A percentile compares a stretch with the other conserved stretches of the same genome.
Conservation (phyloP, 2,888 invertebrate species). For the Dorcus hopei region DNA sequence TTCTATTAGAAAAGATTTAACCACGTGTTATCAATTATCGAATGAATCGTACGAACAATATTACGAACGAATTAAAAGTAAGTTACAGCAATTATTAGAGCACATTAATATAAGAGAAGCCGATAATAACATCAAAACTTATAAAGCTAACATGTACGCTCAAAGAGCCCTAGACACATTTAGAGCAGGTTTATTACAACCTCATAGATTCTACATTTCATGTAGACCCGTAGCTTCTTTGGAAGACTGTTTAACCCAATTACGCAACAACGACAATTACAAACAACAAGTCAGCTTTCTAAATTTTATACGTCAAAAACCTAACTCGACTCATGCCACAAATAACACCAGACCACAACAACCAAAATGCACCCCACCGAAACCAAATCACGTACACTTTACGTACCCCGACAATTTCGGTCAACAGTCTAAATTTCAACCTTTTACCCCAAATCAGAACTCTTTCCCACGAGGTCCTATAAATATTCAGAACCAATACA, state of each 20-base stretch:
- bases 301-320: neutral
- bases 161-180: conserved; percentile 11
- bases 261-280: conserved; percentile 13
- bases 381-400: too few relatives aligned
- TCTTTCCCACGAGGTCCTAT: too few relatives aligned
- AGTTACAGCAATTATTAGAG: conserved; percentile 24
- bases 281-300: conserved; percentile 8
- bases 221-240: neutral
- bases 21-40: conserved; percentile 16
- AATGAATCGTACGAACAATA: conserved; percentile 22
- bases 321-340: neutral
- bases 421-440: too few relatives aligned
- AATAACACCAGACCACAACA: too few relatives aligned
- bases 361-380: too few relatives aligned
- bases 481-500: too few relatives aligned
- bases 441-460: too few relatives aligned
- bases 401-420: too few relatives aligned
- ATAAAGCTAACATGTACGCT: conserved; percentile 11
- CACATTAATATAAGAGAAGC: conserved; percentile 13
- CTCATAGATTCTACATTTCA: conserved; percentile 6
- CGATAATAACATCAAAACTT: conserved; percentile 6
- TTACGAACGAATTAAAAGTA: conserved; percentile 23
- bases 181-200: conserved; percentile 13
- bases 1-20: conserved; percentile 18
- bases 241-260: neutral